Base-by-base conservation (phyloP, 2,113 vertebrate genomes). In the Xiphophorus maculatus region DNA sequence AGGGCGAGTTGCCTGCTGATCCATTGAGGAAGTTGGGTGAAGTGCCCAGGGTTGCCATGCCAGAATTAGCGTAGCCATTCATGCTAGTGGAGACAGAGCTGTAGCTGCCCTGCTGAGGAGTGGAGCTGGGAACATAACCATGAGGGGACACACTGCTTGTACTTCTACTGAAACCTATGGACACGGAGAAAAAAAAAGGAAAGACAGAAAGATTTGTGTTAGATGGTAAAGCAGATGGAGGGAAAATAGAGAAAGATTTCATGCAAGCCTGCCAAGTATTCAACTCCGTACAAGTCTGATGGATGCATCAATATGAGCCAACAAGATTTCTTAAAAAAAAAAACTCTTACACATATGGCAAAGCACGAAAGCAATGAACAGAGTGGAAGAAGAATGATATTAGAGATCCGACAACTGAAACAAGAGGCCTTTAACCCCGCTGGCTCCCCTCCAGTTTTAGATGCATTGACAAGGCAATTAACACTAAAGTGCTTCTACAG, bases 1-100 rank as follows among this genome's bases (percentile, higher is more conserved):
- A 98, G 91, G 97, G 97, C 33, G 97, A 98, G 94, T 98, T 98
- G 95, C 96, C 97, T 88, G 97, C 97, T 58, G 97, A 98, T 93
- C 97, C 97, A 37, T 98, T 98, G 94, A 98, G 96, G 93, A 98
- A 98, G 85, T 96, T 97, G 79, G 97, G 97, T 89, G 97, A 98
- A 85, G 96, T 96, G 0, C 97, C 96, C 94, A 98, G 84, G 89
- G 97, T 98, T 88, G 97, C 97, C 97, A 98, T 98, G 95, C 96
- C 96, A 42, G 96, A 96, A 81, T 97, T 97, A 84, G 96, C 96
- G 61, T 98, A 98, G 87, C 97, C 97, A 28, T 98, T 98, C 97
- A 98, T 98, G 95, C 96, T 98, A 44, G 95, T 97, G 94, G 96
- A 97, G 90, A 97, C 97, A 25, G 97, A 96, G 93, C 96, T 98